Evolutionary conservation across 2,797 vertebrate genomes (phyloP), one percentile per base, ranked within the genome.

Genomic region (Bradypus variegatus): DNA sequence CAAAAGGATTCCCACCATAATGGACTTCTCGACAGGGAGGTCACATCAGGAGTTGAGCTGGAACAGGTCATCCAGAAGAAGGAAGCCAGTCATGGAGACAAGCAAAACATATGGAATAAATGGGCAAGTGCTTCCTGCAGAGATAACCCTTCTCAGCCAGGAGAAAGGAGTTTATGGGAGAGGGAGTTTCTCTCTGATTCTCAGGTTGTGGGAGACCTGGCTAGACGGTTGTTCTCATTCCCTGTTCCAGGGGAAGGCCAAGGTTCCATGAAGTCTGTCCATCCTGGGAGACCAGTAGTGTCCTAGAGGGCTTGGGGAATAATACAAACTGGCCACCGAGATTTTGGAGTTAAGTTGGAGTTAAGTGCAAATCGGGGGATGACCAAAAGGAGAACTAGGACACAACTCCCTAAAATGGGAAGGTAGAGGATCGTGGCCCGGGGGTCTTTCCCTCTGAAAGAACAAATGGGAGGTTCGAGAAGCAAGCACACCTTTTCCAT

Each of bases 401-500:
- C 77, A 80, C 38, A 92, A 10, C 38, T 92, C 77, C 94, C 93
- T 88, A 91, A 91, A 84, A 86, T 21, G 25, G 89, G 70, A 92
- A 92, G 85, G 82, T 25, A 31, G 62, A 13, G 21, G 88, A 91
- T 50, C 88, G 64, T 0, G 10, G 80, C 38, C 94, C 1, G 9
- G 36, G 90, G 92, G 62, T 84, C 79, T 86, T 90, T 81, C 70
- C 87, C 82, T 70, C 75, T 85, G 64, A n/a, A 73, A 75, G 79
- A 93, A 93, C 92, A 86, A 64, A 38, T 76, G 86, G 84, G 94
- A 86, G 93, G 88, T 89, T 96, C 92, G 77, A 67, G 93, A 95
- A 94, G 95, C 95, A 95, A 95, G 93, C 92, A 89, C 92, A 91
- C 94, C 38, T 88, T 92, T 95, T 88, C 80, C 94, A 95, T 91